Evolutionary conservation across 2,113 vertebrate genomes (phyloP), one percentile per base, ranked within the genome.

Genomic region (Caretta caretta): DNA sequence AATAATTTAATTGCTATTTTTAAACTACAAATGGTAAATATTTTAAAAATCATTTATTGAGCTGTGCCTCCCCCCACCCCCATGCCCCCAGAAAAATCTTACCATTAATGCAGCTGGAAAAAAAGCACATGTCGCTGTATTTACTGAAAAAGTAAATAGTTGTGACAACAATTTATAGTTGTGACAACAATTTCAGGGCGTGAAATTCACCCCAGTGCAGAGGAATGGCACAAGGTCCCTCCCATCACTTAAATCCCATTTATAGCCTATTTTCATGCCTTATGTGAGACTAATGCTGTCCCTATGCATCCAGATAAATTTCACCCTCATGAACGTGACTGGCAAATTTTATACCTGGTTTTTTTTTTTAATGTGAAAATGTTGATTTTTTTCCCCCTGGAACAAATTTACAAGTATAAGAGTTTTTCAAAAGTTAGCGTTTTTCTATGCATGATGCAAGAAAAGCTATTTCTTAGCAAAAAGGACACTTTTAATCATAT

Each of bases 341-440:
- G 11, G 1, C 27, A 84, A 13, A 27, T 46, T 93, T 31, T 46
- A 3, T 0, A 3, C 4, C 8, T 16, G 49, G 2, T 0, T 11
- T 1, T 42, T 42, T 42, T 10, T 72, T 38, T 0, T 82, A 7
- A 0, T 7, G 49, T 51, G 27, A 86, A 88, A 84, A n/a, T 5
- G 3, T 42, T 59, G 3, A 14, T 13, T 82, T 20, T 6, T 29
- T 8, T 20, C 2, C 0, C 0, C 92, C 95, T 80, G 48, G 86
- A 20, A 19, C 0, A 89, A 38, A 76, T 82, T 86, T 92, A 84
- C 54, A 93, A 62, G 72, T 1, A 25, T 5, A 75, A 1, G 24
- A 25, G 53, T 79, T 50, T 76, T 76, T 11, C 53, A 90, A 69
- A 84, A 27, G 49, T 76, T 5, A 24, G 2, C n/a, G 78, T 56